A percentile compares a stretch with the other conserved stretches of the same genome.
These are phyloP conservation scores for Imbricaverruca yamaguchii DNA, from an alignment of 2,888 invertebrate species.

Conservation along the genomic window DNA sequence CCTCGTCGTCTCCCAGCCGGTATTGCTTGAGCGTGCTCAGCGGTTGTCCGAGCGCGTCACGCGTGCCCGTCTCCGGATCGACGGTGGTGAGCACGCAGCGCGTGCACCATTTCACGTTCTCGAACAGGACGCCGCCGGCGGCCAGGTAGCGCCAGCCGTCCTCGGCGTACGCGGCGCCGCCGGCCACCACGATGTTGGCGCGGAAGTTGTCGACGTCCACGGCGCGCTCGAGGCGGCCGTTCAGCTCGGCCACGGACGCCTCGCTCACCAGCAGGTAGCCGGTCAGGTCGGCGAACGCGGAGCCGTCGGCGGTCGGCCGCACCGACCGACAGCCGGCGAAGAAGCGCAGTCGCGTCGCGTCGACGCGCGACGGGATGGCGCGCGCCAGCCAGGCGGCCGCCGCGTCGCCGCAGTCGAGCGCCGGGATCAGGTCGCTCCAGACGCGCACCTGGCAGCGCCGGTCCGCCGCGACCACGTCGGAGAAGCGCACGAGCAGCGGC, in stretches of 20 bases:
- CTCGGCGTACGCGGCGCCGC: slow-evolving; percentile 50
- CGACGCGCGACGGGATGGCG: slow-evolving; percentile 10
- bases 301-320: background rate
- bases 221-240: slow-evolving; percentile 49
- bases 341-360: background rate
- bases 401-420: slow-evolving; percentile 63
- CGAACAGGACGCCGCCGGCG: slow-evolving; percentile 56
- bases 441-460: slow-evolving; percentile 34
- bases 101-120: slow-evolving; percentile 57
- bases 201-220: slow-evolving; percentile 54
- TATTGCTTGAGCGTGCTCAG: slow-evolving; percentile 58
- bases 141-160: slow-evolving; percentile 64
- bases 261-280: slow-evolving; percentile 60
- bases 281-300: slow-evolving; percentile 52
- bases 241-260: slow-evolving; percentile 58
- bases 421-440: slow-evolving; percentile 47
- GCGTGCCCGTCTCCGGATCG: slow-evolving; percentile 57
- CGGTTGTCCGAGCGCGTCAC: slow-evolving; percentile 54
- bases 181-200: slow-evolving; percentile 59
- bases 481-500: background rate
- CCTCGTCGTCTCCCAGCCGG: slow-evolving; percentile 27
- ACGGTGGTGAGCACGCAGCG: slow-evolving; percentile 65
- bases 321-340: background rate
- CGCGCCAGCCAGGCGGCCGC: slow-evolving; percentile 66
- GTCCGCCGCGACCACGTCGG: background rate